phyloP scores from a whole-genome alignment of 1,140 invertebrate species.

The Heliconius hermathena region DNA sequence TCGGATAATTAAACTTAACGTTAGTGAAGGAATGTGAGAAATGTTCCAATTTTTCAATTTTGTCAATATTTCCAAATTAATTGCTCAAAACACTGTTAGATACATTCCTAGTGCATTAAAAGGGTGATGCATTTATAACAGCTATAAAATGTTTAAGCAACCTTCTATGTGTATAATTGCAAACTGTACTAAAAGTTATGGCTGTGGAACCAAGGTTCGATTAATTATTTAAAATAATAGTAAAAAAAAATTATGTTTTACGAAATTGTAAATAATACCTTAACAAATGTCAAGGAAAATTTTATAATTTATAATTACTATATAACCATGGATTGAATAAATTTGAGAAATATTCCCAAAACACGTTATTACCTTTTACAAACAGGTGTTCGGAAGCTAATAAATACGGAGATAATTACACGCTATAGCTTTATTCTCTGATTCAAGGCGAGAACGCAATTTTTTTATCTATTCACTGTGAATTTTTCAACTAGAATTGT shows the following conservation, averaged over 20 bases:
- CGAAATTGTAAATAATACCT: slow-evolving; percentile 23
- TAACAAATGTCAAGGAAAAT: slow-evolving; percentile 58
- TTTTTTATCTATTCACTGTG: not conserved
- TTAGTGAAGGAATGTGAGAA: no score
- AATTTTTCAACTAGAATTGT: not conserved
- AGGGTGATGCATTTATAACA: not conserved
- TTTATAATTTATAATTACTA: slow-evolving; percentile 26
- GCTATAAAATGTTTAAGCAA: not conserved
- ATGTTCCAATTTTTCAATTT: no score
- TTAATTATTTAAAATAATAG: slow-evolving; percentile 21
- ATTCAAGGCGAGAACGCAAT: slow-evolving; percentile 21
- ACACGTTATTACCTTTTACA: slow-evolving; percentile 28
- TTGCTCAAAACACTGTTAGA: not conserved
- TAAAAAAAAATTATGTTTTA: slow-evolving; percentile 17
- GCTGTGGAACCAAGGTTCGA: slow-evolving; percentile 20
- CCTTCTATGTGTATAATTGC: not conserved
- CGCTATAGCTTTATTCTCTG: slow-evolving; percentile 27
- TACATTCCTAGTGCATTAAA: not conserved
- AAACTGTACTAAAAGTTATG: not conserved
- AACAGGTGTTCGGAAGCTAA: slow-evolving; percentile 43
- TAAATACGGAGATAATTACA: slow-evolving; percentile 48
- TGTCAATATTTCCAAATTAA: no score
- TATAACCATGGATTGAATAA: slow-evolving; percentile 20
- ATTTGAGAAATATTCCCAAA: slow-evolving; percentile 1
- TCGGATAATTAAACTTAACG: no score